These are phyloP conservation scores for Aphrophora alni DNA, from an alignment of 2,888 invertebrate species.

Conservation along the genomic window DNA sequence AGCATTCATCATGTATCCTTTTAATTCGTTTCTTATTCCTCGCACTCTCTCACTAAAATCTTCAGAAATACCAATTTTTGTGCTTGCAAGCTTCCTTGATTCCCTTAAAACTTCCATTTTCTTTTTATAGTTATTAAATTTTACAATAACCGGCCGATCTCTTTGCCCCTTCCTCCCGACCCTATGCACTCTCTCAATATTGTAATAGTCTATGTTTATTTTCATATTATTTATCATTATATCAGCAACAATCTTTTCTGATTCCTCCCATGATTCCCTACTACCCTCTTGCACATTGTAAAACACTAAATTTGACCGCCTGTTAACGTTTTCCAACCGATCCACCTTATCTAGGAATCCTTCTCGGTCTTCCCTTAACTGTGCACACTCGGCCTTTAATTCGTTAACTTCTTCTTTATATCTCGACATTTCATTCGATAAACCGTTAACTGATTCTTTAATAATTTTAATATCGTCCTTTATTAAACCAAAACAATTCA, in stretches of 20 bases:
- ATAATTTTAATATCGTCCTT: background rate
- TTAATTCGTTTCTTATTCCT: background rate
- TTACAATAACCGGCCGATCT: background rate
- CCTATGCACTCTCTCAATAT: slow-evolving; percentile 11
- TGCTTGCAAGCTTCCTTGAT: background rate
- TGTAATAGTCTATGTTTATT: background rate
- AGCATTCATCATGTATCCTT: background rate
- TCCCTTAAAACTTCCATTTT: background rate
- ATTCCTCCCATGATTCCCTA: background rate
- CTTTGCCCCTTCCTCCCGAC: background rate
- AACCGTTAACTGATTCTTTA: background rate
- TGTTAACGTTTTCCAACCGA: background rate
- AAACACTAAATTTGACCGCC: slow-evolving; percentile 10
- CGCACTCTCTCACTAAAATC: background rate
- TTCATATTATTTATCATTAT: background rate
- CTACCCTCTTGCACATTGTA: no score
- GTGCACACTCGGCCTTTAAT: background rate
- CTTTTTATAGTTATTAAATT: slow-evolving; percentile 1
- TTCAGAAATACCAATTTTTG: background rate
- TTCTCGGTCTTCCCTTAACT: background rate
- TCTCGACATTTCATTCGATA: background rate
- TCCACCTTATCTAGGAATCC: background rate
- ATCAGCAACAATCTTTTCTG: background rate
- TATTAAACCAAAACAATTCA: background rate
- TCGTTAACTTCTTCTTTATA: background rate